These are phyloP conservation scores for Steinernema feltiae DNA, from an alignment of 1,140 invertebrate genomes.

Conservation along the genomic window DNA sequence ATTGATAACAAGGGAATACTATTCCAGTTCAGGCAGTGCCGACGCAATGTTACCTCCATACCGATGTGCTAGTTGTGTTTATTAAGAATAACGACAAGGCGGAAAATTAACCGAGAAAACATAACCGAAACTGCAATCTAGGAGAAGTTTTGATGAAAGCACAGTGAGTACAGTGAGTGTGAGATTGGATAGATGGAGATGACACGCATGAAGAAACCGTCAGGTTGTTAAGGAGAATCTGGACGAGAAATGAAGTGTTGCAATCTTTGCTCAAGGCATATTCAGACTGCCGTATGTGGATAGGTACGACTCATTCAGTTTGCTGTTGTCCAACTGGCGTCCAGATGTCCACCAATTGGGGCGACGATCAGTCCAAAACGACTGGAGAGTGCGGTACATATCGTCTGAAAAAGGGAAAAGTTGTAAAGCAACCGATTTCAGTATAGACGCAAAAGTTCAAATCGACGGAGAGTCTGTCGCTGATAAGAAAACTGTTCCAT, in stretches of 20 bases:
- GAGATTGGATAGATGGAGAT: background rate
- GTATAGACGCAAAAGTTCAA: too few relatives aligned
- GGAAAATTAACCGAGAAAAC: too few relatives aligned
- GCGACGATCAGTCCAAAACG: background rate
- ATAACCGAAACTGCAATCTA: too few relatives aligned
- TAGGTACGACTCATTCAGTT: background rate
- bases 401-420: background rate
- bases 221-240: background rate
- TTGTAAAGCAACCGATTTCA: background rate
- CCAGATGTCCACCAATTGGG: background rate
- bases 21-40: too few relatives aligned
- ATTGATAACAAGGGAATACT: too few relatives aligned
- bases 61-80: too few relatives aligned
- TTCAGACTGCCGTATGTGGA: constrained; percentile 2
- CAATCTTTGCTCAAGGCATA: background rate
- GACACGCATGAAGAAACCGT: background rate
- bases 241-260: background rate
- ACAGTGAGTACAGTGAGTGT: background rate
- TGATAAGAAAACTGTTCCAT: background rate
- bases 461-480: background rate
- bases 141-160: background rate
- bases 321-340: background rate
- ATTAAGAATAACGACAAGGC: too few relatives aligned
- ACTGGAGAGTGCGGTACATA: background rate
- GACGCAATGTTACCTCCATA: too few relatives aligned